These are phyloP conservation scores for Monodelphis domestica DNA, from an alignment of 2,797 vertebrate species.

Conservation along the genomic window DNA sequence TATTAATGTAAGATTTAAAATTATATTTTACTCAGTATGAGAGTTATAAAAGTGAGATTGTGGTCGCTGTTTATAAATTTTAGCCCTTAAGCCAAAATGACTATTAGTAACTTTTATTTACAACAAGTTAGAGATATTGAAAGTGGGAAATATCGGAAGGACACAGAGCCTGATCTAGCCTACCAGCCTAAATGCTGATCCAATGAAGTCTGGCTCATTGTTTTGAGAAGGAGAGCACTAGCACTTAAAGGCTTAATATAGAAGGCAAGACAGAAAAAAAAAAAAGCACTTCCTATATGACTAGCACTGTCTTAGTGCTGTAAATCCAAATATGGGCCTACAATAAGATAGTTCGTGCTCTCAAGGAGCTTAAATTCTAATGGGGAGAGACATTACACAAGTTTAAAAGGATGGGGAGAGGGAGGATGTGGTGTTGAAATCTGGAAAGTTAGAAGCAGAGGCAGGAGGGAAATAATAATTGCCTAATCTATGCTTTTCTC, in stretches of 20 bases:
- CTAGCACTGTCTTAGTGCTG: not conserved
- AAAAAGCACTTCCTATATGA: not conserved
- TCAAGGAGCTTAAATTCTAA: not conserved
- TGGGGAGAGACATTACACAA: not conserved
- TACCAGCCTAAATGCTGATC: too few relatives aligned
- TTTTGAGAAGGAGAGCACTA: not conserved
- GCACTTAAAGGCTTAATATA: not conserved
- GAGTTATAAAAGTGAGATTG: too few relatives aligned
- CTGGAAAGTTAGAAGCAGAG: not conserved
- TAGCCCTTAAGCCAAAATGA: too few relatives aligned
- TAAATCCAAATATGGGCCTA: not conserved
- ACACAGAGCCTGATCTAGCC: too few relatives aligned
- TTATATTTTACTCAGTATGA: too few relatives aligned
- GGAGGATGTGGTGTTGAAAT: not conserved
- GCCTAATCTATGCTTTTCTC: not conserved
- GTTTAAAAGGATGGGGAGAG: not conserved
- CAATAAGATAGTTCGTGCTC: not conserved
- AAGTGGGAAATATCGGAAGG: too few relatives aligned
- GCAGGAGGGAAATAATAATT: not conserved
- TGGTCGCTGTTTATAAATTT: too few relatives aligned
- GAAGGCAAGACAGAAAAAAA: not conserved
- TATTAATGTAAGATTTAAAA: too few relatives aligned
- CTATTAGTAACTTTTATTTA: too few relatives aligned
- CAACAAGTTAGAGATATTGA: too few relatives aligned
- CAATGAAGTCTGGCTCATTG: too few relatives aligned